Evolutionary conservation across 1,140 invertebrate species (phyloP), one percentile per base, ranked within the genome.

Genomic region (Rhagoletis zephyria): DNA sequence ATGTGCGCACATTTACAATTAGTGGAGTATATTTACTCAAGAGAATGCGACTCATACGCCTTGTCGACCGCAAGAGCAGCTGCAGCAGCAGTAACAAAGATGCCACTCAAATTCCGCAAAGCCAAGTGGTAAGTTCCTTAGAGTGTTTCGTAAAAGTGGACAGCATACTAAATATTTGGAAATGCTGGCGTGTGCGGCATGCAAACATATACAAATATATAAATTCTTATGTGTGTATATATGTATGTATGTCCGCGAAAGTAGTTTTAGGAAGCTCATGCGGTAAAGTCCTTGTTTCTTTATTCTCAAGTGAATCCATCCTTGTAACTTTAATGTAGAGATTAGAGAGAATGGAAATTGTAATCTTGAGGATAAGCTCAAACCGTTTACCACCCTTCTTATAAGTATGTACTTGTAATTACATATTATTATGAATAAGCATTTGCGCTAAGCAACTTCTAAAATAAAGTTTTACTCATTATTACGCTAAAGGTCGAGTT

Each of bases 11-110:
- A 74, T 48, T 67, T 74, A 74, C 67, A 74, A 74, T 74, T 74
- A 74, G 40, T 74, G 67, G 40, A 74, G 40, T 45, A 74, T 74
- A 40, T 74, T 74, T 74, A 74, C 67, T 14, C 67, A 74, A 48
- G 67, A 16, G 67, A 16, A 48, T 45, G 42, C 40, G 45, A 74
- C 67, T 45, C 16, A 56, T 42, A 45, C 40, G 65, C 64, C 19
- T 65, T 30, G 30, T 40, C 64, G 40, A 67, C 65, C 65, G 10
- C 61, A 16, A 16, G 0, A 63, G 61, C 14, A 64, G 4, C 65
- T 30, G 30, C 30, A 74, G 67, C 42, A 74, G 30, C 67, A 74
- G 42, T 42, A 48, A 40, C 42, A 74, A 45, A 74, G 67, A 74
- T 74, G 67, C 67, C 67, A 74, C 67, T 74, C 67, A 74, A 74